Conservation (phyloP, 2,888 invertebrate genomes). For the Cheiracanthium punctorium region DNA sequence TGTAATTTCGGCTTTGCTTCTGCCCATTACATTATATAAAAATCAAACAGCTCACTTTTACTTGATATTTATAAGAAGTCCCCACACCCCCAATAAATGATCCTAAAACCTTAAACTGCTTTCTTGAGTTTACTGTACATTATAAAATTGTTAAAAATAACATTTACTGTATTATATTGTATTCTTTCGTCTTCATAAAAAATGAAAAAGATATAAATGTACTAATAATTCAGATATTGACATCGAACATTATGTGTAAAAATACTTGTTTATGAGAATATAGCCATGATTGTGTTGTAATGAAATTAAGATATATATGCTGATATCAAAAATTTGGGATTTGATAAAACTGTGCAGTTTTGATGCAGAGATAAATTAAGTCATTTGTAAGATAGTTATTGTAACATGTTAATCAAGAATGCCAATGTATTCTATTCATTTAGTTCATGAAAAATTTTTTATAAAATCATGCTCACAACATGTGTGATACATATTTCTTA, state of each 20-base stretch:
- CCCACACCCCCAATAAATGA: no score
- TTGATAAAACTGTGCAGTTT: slow-evolving; percentile 7
- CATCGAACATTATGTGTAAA: neutral
- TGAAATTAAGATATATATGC: neutral
- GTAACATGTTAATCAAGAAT: slow-evolving; percentile 3
- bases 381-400: neutral
- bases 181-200: no score
- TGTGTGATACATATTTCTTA: slow-evolving; percentile 18
- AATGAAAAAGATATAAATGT: no score
- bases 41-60: no score
- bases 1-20: no score
- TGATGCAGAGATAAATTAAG: neutral
- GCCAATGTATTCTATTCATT: neutral
- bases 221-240: neutral
- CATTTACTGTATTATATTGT: no score
- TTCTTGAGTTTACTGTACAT: no score
- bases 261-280: neutral
- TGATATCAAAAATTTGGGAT: slow-evolving; percentile 1
- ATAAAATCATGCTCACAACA: slow-evolving; percentile 16
- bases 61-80: no score
- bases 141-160: no score
- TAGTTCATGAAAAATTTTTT: neutral
- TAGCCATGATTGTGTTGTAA: neutral
- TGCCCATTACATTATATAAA: no score
- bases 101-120: no score